Conservation (phyloP, 2,113 vertebrate species). For the Sisor rabdophorus region DNA sequence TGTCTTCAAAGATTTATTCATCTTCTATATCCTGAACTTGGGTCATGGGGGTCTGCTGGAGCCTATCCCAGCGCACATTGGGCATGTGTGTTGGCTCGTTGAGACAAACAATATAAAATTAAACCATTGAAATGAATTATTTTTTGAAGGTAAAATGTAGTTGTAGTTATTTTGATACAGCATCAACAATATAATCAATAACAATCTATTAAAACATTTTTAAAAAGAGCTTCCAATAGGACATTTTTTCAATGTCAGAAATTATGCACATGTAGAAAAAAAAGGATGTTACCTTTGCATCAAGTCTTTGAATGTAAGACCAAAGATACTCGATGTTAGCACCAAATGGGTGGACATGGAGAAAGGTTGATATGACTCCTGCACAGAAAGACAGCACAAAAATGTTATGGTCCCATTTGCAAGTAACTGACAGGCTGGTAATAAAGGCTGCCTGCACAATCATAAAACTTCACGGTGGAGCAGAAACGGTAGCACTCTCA, state of each 20-base stretch:
- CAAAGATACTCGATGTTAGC: conserved; percentile 95
- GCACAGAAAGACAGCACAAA: conserved; percentile 44
- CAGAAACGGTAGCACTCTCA: conserved; percentile 38
- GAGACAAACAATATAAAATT: too few relatives aligned
- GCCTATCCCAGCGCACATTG: too few relatives aligned
- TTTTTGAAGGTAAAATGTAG: neutral
- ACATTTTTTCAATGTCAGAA: neutral
- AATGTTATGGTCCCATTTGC: conserved; percentile 37
- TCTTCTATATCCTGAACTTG: too few relatives aligned
- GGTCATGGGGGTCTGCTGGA: too few relatives aligned
- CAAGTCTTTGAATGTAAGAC: conserved; percentile 94
- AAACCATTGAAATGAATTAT: neutral
- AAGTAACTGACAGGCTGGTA: conserved; percentile 47
- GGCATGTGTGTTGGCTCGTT: too few relatives aligned
- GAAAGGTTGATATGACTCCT: conserved; percentile 96
- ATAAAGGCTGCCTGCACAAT: conserved; percentile 38
- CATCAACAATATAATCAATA: neutral
- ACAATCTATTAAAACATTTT: neutral
- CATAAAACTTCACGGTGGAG: conserved; percentile 49
- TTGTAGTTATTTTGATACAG: neutral
- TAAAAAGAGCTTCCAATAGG: neutral
- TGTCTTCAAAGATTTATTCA: too few relatives aligned
- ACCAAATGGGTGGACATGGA: conserved; percentile 94
- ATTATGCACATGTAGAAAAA: neutral
- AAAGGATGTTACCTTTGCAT: conserved; percentile 79